These are phyloP conservation scores for Neotoxoptera formosana DNA, from an alignment of 1,140 invertebrate genomes.

Conservation along the genomic window DNA sequence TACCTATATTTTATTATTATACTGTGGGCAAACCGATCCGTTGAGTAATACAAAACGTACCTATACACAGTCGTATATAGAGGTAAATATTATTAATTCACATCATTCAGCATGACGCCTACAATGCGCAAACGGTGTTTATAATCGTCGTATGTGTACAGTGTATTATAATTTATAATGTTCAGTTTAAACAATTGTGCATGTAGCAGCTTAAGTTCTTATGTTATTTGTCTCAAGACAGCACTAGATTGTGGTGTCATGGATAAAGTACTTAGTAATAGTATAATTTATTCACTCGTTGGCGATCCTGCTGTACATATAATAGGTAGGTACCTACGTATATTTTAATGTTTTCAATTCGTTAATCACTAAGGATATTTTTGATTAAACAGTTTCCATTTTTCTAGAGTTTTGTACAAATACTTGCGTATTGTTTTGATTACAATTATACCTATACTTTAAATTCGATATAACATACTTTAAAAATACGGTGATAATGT, in stretches of 20 bases:
- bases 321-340: not conserved
- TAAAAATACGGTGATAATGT: not conserved
- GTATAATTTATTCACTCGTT: not conserved
- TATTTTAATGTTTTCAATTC: not conserved
- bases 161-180: not conserved
- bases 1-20: not conserved
- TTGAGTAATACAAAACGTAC: slow-evolving; percentile 28
- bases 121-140: not conserved
- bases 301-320: not conserved
- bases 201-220: not conserved
- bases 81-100: not conserved
- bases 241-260: not conserved
- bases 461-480: not conserved
- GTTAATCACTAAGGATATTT: not conserved
- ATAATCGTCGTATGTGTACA: not conserved
- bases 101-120: not conserved
- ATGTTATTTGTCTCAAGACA: not conserved
- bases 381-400: not conserved
- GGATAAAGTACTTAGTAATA: not conserved
- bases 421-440: not conserved
- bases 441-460: not conserved
- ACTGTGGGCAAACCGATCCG: not conserved
- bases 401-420: not conserved
- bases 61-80: not conserved
- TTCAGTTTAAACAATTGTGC: not conserved